A percentile compares a stretch with the other conserved stretches of the same genome.
phyloP scores from a whole-genome alignment of 1,140 invertebrate genomes.

The Bombus fervidus region DNA sequence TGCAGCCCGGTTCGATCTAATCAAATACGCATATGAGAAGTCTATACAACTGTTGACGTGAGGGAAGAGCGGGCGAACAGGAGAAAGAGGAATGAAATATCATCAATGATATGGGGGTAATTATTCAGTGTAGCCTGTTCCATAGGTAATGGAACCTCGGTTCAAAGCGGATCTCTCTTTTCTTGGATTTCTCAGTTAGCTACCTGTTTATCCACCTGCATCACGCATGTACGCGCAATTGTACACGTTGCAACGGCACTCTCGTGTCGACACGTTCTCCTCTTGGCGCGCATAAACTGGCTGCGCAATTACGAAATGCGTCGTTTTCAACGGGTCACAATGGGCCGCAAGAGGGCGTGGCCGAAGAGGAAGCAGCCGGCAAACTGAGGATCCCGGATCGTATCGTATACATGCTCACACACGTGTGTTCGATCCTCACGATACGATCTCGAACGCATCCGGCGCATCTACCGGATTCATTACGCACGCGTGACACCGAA shows the following conservation, averaged over 20 bases:
- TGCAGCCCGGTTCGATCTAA: neutral
- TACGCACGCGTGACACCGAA: slow-evolving; percentile 61
- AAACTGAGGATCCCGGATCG: neutral
- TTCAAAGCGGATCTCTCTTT: slow-evolving; percentile 10
- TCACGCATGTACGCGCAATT: slow-evolving; percentile 1
- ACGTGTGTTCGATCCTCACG: slow-evolving; percentile 45
- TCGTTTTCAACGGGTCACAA: slow-evolving; percentile 66
- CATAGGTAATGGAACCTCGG: slow-evolving; percentile 65
- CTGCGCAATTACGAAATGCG: slow-evolving; percentile 70
- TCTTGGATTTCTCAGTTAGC: slow-evolving; percentile 1
- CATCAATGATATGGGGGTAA: slow-evolving; percentile 73
- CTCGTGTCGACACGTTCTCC: slow-evolving; percentile 7
- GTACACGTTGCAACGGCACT: slow-evolving; percentile 20
- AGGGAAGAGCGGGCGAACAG: neutral
- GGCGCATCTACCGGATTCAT: slow-evolving; percentile 60
- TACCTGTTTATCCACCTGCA: slow-evolving; percentile 46
- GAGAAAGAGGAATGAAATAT: slow-evolving; percentile 54
- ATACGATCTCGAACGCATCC: slow-evolving; percentile 59
- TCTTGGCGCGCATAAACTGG: slow-evolving; percentile 57
- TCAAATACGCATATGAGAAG: neutral
- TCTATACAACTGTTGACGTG: neutral
- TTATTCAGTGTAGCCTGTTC: slow-evolving; percentile 75
- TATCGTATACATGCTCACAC: slow-evolving; percentile 15
- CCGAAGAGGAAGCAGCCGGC: slow-evolving; percentile 16
- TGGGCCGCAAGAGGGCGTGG: slow-evolving; percentile 37